phyloP scores from a whole-genome alignment of 2,797 vertebrate species.

The Pipistrellus pygmaeus region DNA sequence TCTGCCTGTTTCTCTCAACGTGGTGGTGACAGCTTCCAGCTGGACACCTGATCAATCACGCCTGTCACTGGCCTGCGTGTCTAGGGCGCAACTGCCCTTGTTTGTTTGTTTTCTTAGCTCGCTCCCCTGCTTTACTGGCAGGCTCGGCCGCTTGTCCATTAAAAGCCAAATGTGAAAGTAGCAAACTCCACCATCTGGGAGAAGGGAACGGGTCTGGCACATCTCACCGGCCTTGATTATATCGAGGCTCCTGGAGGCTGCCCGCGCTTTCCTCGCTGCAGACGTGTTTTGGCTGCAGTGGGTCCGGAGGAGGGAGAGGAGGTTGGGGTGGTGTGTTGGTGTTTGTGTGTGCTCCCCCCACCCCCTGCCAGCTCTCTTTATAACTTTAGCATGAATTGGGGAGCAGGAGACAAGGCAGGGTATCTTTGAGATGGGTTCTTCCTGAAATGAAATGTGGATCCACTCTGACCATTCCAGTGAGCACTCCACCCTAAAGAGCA shows the following conservation, averaged over 20 bases:
- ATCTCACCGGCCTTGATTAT: conserved; percentile 60
- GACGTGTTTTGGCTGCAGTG: conserved; percentile 10
- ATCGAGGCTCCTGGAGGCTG: conserved; percentile 37
- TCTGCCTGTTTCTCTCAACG: conserved; percentile 74
- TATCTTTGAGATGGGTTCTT: neutral
- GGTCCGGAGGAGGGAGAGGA: neutral
- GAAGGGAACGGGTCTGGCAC: conserved; percentile 59
- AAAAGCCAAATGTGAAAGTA: conserved; percentile 74
- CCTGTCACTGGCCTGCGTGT: conserved; percentile 68
- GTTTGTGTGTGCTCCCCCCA: neutral
- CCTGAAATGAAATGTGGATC: neutral
- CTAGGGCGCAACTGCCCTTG: conserved; percentile 70
- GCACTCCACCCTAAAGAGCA: neutral
- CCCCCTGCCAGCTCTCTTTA: neutral
- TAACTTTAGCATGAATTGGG: neutral
- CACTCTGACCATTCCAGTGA: neutral
- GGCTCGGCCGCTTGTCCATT: conserved; percentile 70
- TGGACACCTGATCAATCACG: conserved; percentile 85
- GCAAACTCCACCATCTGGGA: conserved; percentile 70
- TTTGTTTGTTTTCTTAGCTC: conserved; percentile 82
- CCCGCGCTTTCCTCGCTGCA: neutral
- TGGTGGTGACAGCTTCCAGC: conserved; percentile 82
- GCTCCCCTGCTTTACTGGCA: conserved; percentile 62
- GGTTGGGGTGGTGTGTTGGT: neutral
- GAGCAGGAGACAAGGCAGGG: neutral